phyloP scores from a whole-genome alignment of 2,888 invertebrate genomes.

The Tipula lateralis region DNA sequence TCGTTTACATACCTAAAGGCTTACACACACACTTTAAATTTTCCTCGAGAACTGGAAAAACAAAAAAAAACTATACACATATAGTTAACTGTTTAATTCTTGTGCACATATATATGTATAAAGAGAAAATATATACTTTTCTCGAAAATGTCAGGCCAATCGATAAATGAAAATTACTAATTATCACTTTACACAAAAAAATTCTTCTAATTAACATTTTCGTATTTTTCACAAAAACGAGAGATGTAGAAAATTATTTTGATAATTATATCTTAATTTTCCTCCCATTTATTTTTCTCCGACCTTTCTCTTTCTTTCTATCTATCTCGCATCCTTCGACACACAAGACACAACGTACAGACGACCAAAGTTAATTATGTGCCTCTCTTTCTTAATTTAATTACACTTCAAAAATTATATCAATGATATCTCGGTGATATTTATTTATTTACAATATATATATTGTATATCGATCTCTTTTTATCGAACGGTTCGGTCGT shows the following conservation, averaged over 20 bases:
- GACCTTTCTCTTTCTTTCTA: neutral
- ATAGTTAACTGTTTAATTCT: neutral
- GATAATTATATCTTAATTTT: slow-evolving; percentile 5
- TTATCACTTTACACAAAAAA: slow-evolving; percentile 25
- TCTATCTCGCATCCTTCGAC: neutral
- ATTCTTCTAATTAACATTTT: slow-evolving; percentile 2
- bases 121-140: neutral
- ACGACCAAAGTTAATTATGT: neutral
- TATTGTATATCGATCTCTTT: neutral
- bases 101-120: neutral
- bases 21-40: neutral
- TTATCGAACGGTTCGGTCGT: neutral
- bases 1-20: neutral
- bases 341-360: too few relatives aligned
- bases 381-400: neutral
- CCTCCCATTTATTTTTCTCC: neutral
- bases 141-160: slow-evolving; percentile 25
- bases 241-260: neutral
- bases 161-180: slow-evolving; percentile 28
- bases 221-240: neutral
- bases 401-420: slow-evolving; percentile 5
- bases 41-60: neutral
- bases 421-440: neutral
- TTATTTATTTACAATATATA: neutral
- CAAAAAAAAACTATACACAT: neutral